Evolutionary conservation across 2,113 vertebrate genomes (phyloP), one percentile per base, ranked within the genome.

Genomic region (Ciconia maguari): DNA sequence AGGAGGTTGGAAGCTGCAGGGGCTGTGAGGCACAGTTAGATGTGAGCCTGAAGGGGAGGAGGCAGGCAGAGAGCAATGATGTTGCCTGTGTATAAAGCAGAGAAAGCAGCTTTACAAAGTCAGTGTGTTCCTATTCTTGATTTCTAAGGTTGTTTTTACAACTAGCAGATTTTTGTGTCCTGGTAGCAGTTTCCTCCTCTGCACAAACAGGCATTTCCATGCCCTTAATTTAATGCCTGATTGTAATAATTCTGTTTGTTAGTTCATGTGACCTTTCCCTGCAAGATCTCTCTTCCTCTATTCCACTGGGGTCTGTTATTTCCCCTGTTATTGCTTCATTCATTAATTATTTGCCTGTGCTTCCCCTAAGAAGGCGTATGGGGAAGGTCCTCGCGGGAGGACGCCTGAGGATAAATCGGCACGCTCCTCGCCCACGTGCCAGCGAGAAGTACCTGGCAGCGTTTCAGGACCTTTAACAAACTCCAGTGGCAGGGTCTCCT

Each of bases 401-500:
- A 75, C 3, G 36, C 71, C 83, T 76, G 72, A 89, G 90, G 93
- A 89, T 60, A 83, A 49, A 12, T 13, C 29, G 14, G 90, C 93
- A 71, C 34, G 13, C 77, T 94, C 25, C 91, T 61, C 30, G 9
- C 66, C 89, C 91, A 83, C 11, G n/a, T 96, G 93, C 94, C 86
- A 58, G 66, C 2, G 0, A 18, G 83, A 61, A 82, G 79, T 27
- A 38, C 34, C 81, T 96, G 95, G 94, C 92, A 80, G 70, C 2
- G 3, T 44, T 68, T 92, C 91, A 91, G 80, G 75, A 87, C 80
- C 89, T 93, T 95, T 79, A 52, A 34, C 92, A 92, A 80, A 90
- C 87, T 82, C 75, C 75, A 29, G 83, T 17, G 54, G 72, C 86
- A 57, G 86, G 49, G 51, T 89, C 79, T 51, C 11, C 51, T 49